Conservation (phyloP, 2,888 invertebrate species). For the Chydorus sphaericus region DNA sequence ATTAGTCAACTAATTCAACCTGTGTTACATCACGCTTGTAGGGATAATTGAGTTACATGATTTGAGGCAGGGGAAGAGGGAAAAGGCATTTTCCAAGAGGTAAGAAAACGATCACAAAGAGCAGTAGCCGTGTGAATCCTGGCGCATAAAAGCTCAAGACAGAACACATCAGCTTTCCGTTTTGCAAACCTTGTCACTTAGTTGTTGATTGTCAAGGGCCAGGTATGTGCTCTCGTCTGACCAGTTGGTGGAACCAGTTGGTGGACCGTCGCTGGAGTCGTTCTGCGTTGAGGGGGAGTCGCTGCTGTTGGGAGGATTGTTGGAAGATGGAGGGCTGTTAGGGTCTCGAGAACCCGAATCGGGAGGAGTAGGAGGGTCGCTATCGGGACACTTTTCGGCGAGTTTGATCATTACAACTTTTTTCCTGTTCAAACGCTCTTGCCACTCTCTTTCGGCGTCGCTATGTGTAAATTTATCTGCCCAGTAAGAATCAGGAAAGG, state of each 20-base stretch:
- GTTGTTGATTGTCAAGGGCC: slow-evolving; percentile 30
- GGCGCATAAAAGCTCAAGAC: too few species aligned
- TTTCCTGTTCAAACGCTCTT: slow-evolving; percentile 27
- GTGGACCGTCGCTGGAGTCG: slow-evolving; percentile 49
- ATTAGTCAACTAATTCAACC: too few species aligned
- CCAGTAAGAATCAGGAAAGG: slow-evolving; percentile 38
- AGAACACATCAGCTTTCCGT: too few species aligned
- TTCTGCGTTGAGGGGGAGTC: slow-evolving; percentile 33
- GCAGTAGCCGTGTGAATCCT: too few species aligned
- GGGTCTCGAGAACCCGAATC: slow-evolving; percentile 1
- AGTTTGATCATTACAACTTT: background rate
- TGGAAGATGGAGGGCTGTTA: background rate
- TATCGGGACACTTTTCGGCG: slow-evolving; percentile 35
- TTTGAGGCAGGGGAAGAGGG: background rate
- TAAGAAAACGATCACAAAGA: background rate
- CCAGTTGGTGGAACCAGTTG: slow-evolving; percentile 66
- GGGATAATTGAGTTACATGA: background rate
- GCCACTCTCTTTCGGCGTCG: slow-evolving; percentile 48
- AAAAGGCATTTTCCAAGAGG: background rate
- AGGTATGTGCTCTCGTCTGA: slow-evolving; percentile 64
- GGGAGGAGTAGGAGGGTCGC: slow-evolving; percentile 16
- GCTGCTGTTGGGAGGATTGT: slow-evolving; percentile 38
- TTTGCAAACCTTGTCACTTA: slow-evolving; percentile 7
- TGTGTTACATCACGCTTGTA: too few species aligned
- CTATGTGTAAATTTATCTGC: slow-evolving; percentile 43